Evolutionary conservation across 2,113 vertebrate genomes (phyloP).

Genomic region (Pseudonaja textilis): DNA sequence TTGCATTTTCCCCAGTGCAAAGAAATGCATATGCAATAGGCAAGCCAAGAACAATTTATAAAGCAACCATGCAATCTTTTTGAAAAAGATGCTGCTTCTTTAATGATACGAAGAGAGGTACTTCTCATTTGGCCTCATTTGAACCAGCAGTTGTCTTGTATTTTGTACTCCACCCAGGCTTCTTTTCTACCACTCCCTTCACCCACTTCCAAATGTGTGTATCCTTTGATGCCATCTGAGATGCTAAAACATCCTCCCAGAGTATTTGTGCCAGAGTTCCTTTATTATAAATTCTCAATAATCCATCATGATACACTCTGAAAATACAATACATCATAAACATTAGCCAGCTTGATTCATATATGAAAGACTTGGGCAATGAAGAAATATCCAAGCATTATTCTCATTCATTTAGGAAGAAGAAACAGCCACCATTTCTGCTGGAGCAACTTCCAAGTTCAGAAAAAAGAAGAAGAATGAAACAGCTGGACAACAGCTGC

Average conservation of each 20-base stretch:
- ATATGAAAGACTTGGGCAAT: background rate
- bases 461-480: background rate
- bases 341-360: background rate
- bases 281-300: conserved; percentile 14
- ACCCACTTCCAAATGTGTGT: conserved; percentile 54
- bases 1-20: background rate
- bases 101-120: background rate
- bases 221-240: conserved; percentile 61
- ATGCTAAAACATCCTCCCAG: conserved; percentile 31
- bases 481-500: background rate
- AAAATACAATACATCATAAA: background rate
- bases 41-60: background rate
- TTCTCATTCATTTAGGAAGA: conserved; percentile 29
- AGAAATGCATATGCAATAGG: background rate
- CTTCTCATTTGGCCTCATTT: conserved; percentile 30
- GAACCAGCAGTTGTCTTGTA: conserved; percentile 48
- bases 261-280: background rate
- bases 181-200: conserved; percentile 58
- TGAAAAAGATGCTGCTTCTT: background rate
- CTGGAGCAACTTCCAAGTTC: background rate
- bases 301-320: conserved; percentile 6
- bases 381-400: background rate
- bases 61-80: background rate
- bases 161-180: conserved; percentile 61
- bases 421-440: background rate